Evolutionary conservation across 2,797 vertebrate species (phyloP).

Genomic region (Loris lydekkerianus): DNA sequence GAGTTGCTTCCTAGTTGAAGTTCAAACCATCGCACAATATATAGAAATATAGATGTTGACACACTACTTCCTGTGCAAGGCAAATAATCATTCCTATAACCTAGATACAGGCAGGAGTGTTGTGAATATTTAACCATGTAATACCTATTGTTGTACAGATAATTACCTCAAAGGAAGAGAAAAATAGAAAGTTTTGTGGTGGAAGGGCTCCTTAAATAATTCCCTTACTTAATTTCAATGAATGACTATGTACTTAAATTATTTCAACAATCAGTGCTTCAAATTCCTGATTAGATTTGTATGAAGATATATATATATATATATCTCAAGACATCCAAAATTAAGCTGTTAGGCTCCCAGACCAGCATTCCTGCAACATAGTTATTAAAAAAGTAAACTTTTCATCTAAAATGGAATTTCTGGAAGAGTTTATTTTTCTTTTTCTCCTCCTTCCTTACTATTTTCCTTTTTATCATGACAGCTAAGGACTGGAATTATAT

Average conservation of each 20-base stretch:
- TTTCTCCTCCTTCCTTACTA: background rate
- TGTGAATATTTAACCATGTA: background rate
- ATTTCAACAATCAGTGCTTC: slow-evolving; percentile 11
- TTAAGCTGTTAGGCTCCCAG: background rate
- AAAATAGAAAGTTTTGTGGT: background rate
- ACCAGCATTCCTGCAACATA: background rate
- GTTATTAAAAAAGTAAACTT: background rate
- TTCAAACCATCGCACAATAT: background rate
- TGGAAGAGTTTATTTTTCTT: background rate
- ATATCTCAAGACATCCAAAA: background rate
- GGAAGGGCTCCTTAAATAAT: background rate
- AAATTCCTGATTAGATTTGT: background rate
- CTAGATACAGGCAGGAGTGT: background rate
- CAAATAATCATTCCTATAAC: background rate
- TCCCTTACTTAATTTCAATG: slow-evolving; percentile 1
- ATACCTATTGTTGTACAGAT: background rate
- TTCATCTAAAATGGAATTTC: background rate
- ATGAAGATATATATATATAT: background rate
- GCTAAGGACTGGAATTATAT: background rate
- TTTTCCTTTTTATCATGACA: background rate
- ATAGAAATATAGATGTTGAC: background rate
- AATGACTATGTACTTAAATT: background rate
- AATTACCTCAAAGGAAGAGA: slow-evolving; percentile 14
- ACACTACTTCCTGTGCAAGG: background rate
- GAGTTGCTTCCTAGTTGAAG: background rate